These are phyloP conservation scores for Nephila pilipes DNA, from an alignment of 1,140 invertebrate genomes.

Conservation along the genomic window DNA sequence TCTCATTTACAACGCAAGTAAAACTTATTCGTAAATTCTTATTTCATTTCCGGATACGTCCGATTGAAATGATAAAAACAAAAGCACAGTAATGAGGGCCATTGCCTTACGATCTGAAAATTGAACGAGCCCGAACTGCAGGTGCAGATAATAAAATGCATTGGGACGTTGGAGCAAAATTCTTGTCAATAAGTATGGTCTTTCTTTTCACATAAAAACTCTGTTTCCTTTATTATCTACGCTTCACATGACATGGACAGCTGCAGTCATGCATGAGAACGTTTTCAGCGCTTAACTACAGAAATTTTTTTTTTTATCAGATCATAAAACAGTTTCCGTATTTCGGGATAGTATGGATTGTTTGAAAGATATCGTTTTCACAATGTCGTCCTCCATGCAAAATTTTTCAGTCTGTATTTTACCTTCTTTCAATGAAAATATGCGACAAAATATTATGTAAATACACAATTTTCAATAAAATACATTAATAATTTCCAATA, in stretches of 20 bases:
- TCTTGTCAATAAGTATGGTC: neutral
- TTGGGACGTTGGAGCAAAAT: neutral
- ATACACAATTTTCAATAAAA: neutral
- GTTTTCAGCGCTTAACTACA: neutral
- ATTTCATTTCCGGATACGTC: neutral
- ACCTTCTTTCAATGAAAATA: neutral
- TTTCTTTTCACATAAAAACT: neutral
- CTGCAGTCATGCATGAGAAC: slow-evolving; percentile 23
- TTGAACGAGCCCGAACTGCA: neutral
- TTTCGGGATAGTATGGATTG: neutral
- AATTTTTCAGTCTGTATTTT: neutral
- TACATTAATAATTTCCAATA: too few species aligned
- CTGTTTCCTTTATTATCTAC: slow-evolving; percentile 37
- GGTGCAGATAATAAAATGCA: slow-evolving; percentile 28
- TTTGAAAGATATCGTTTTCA: neutral
- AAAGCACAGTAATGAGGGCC: neutral
- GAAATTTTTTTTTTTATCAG: slow-evolving; percentile 2
- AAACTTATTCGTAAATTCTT: neutral
- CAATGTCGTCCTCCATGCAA: neutral
- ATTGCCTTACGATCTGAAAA: neutral
- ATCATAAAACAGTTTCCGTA: slow-evolving; percentile 15
- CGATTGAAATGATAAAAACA: neutral
- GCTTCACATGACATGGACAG: slow-evolving; percentile 32
- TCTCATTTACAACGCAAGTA: neutral
- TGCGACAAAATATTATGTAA: neutral